phyloP scores from a whole-genome alignment of 2,888 invertebrate genomes.

The Drosophila ezoana region DNA sequence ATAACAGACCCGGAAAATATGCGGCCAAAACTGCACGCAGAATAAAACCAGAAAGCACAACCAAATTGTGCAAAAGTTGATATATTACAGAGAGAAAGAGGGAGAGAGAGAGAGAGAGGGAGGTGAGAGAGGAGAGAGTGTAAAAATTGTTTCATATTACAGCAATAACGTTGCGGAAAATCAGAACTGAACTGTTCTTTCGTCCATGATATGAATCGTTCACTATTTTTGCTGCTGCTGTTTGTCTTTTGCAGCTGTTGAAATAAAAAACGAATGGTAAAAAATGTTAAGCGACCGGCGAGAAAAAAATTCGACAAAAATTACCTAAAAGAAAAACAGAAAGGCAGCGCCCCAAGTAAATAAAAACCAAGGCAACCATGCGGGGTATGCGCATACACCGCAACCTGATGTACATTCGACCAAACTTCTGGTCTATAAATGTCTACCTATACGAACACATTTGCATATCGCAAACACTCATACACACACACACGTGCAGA shows the following conservation, averaged over 20 bases:
- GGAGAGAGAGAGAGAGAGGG: not conserved
- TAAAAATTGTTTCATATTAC: conserved; percentile 68
- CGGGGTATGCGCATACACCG: conserved; percentile 33
- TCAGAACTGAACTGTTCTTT: conserved; percentile 55
- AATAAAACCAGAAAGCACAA: conserved; percentile 17
- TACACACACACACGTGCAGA: conserved; percentile 8
- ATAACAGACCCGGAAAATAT: conserved; percentile 60
- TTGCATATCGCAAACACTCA: conserved; percentile 55
- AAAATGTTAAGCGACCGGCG: conserved; percentile 35
- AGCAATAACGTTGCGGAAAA: conserved; percentile 70
- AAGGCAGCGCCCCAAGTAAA: conserved; percentile 52
- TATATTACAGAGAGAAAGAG: conserved; percentile 5
- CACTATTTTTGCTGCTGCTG: conserved; percentile 5
- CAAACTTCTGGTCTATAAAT: conserved; percentile 76
- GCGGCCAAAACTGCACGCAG: conserved; percentile 56
- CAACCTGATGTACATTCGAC: conserved; percentile 47
- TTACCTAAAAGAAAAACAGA: conserved; percentile 29
- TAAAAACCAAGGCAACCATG: conserved; percentile 69
- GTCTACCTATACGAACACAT: conserved; percentile 67
- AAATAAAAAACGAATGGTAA: conserved; percentile 17
- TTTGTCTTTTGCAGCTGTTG: conserved; percentile 36
- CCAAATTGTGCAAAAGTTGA: conserved; percentile 19
- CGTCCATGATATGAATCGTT: conserved; percentile 53
- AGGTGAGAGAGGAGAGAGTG: not conserved
- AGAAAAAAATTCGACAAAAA: conserved; percentile 37